Percentiles rank a stretch among this genome's conserved stretches.
These are phyloP conservation scores for Sturnira hondurensis DNA, from an alignment of 2,113 vertebrate genomes.

Conservation along the genomic window DNA sequence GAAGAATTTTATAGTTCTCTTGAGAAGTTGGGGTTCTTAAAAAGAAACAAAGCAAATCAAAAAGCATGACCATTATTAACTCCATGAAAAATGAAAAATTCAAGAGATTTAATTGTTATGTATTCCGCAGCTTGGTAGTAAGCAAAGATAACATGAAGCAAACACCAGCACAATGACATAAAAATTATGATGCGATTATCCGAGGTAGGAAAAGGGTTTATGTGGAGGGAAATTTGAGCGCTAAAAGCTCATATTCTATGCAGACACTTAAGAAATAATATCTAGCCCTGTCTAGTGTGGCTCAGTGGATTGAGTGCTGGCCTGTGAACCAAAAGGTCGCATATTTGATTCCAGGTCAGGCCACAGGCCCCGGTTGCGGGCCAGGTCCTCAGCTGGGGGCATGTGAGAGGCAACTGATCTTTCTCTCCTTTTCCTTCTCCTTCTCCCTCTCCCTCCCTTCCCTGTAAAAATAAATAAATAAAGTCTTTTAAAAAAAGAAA, in stretches of 20 bases:
- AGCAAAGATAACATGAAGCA: neutral
- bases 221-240: neutral
- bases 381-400: too few relatives aligned
- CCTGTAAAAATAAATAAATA: too few relatives aligned
- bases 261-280: neutral
- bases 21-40: neutral
- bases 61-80: neutral
- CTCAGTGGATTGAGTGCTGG: too few relatives aligned
- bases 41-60: neutral
- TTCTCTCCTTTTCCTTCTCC: too few relatives aligned
- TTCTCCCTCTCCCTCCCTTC: too few relatives aligned
- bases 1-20: neutral
- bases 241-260: neutral
- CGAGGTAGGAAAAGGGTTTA: neutral
- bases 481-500: too few relatives aligned
- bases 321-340: too few relatives aligned
- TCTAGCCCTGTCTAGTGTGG: too few relatives aligned
- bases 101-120: neutral
- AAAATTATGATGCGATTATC: neutral
- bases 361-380: too few relatives aligned
- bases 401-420: too few relatives aligned
- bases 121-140: neutral
- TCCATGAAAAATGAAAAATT: neutral
- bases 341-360: too few relatives aligned
- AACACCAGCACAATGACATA: neutral